Percentiles rank a stretch among this genome's conserved stretches.
phyloP scores from a whole-genome alignment of 2,113 vertebrate species.

The Anhinga rufa region DNA sequence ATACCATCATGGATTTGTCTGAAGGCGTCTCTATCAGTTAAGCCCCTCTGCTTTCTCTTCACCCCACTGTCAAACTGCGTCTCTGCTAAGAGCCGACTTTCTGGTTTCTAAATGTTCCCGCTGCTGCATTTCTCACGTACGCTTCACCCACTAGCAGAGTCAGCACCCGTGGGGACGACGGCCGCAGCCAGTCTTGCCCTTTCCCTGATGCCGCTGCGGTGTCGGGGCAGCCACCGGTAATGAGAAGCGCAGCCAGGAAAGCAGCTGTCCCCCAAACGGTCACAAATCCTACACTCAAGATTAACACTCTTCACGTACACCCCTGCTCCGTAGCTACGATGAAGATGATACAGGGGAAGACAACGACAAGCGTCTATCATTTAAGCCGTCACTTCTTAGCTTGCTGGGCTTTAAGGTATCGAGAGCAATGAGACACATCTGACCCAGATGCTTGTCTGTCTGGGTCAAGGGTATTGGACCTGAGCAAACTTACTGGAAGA shows the following conservation, averaged over 20 bases:
- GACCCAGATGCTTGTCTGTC: neutral
- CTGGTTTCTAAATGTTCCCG: neutral
- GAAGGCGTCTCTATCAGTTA: neutral
- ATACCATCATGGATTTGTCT: neutral
- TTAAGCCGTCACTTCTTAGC: neutral
- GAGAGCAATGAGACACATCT: neutral
- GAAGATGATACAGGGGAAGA: neutral
- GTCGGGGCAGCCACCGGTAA: neutral
- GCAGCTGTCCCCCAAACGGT: neutral
- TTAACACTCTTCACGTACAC: neutral
- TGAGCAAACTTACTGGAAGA: neutral
- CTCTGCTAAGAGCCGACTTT: neutral
- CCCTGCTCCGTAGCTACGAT: neutral
- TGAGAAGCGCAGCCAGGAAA: neutral
- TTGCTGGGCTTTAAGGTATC: neutral
- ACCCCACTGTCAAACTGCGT: neutral
- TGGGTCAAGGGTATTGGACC: neutral
- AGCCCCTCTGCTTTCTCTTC: neutral
- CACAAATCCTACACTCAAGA: neutral
- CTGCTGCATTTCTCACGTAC: neutral
- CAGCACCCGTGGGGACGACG: accelerated
- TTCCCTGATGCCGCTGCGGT: neutral
- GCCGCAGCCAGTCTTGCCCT: neutral
- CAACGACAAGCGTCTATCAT: neutral
- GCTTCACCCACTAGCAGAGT: neutral